These are phyloP conservation scores for Pollachius pollachius DNA, from an alignment of 2,113 vertebrate genomes.

Conservation along the genomic window DNA sequence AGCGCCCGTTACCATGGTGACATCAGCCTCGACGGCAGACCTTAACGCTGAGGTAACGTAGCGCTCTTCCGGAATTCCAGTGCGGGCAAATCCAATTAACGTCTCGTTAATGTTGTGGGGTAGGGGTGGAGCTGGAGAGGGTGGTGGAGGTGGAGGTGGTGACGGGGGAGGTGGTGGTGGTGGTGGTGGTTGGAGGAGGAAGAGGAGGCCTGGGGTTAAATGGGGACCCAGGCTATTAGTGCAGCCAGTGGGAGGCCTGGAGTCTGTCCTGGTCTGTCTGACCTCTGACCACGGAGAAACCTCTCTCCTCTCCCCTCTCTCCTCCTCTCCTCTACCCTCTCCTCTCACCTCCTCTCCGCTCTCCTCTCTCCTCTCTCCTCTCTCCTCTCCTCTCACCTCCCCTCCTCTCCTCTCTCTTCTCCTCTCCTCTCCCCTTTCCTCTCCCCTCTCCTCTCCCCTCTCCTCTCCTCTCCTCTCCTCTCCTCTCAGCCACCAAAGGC, in stretches of 20 bases:
- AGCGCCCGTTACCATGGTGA: no score
- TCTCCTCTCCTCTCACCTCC: no score
- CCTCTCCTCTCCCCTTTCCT: slow-evolving; percentile 41
- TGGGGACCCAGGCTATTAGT: slow-evolving; percentile 47
- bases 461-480: not conserved
- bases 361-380: no score
- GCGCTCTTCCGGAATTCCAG: no score
- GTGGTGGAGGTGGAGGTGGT: not conserved
- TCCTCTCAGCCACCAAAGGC: no score
- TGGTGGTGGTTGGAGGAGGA: no score
- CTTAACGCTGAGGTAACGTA: no score
- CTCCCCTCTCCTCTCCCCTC: not conserved
- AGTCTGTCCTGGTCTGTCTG: no score
- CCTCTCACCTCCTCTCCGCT: not conserved
- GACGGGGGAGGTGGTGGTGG: no score
- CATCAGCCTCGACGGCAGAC: no score
- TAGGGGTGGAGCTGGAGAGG: not conserved
- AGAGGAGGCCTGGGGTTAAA: slow-evolving; percentile 2
- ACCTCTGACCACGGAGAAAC: not conserved
- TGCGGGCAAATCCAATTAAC: slow-evolving; percentile 58
- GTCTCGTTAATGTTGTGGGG: slow-evolving; percentile 13
- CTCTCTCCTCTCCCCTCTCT: no score
- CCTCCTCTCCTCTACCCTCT: not conserved
- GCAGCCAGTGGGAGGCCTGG: slow-evolving; percentile 48
- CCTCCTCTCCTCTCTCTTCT: slow-evolving; percentile 10